Percentiles rank a stretch among this genome's conserved stretches.
phyloP scores from a whole-genome alignment of 1,140 invertebrate genomes.

The Acromyrmex charruanus region DNA sequence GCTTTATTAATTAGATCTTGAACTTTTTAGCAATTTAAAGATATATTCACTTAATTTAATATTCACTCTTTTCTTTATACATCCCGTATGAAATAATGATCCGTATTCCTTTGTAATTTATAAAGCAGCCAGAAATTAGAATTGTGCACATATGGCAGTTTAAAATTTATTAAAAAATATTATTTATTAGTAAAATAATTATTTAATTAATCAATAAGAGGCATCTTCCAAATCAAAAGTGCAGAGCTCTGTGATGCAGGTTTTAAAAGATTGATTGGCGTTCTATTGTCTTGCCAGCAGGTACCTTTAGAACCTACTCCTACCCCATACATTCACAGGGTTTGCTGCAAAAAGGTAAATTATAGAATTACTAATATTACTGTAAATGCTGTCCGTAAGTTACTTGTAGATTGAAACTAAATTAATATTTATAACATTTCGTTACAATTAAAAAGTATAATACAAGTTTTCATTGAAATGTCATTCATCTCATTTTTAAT shows the following conservation, averaged over 20 bases:
- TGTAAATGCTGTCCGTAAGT: constrained; percentile 72
- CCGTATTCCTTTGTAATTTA: background rate
- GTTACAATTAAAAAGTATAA: background rate
- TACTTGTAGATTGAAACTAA: constrained; percentile 41
- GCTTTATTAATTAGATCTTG: constrained; percentile 2
- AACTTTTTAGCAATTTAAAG: background rate
- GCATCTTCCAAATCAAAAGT: constrained; percentile 62
- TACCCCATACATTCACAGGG: constrained; percentile 84
- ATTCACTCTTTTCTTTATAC: constrained; percentile 37
- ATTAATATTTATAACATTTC: constrained; percentile 41
- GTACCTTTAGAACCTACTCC: constrained; percentile 84
- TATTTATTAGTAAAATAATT: background rate
- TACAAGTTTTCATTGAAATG: background rate
- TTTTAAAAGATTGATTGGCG: constrained; percentile 80
- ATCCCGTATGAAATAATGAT: constrained; percentile 24
- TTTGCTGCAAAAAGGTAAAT: constrained; percentile 84
- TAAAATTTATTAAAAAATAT: background rate
- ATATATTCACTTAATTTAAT: background rate
- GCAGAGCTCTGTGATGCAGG: constrained; percentile 60
- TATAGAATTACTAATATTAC: constrained; percentile 82
- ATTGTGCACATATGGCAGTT: background rate
- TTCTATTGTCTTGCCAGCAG: constrained; percentile 85
- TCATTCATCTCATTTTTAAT: constrained; percentile 24
- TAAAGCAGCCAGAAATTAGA: constrained; percentile 25
- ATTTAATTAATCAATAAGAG: constrained; percentile 30